phyloP scores from a whole-genome alignment of 2,888 invertebrate genomes.

The Calameuta filiformis region DNA sequence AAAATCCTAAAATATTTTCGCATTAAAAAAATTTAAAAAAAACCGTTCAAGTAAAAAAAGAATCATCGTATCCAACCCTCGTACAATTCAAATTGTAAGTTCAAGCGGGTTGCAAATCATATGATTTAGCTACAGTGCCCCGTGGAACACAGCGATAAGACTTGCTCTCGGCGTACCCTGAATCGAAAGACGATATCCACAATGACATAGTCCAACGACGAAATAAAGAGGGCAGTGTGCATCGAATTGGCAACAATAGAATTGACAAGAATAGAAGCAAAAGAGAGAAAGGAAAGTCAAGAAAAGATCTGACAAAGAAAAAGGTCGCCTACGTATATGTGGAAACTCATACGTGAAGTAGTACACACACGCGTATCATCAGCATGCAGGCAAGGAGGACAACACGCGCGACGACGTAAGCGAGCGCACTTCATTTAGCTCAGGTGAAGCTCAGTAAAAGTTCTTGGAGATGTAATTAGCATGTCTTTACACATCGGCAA shows the following conservation, averaged over 20 bases:
- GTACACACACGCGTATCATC: neutral
- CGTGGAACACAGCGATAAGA: neutral
- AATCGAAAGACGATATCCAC: neutral
- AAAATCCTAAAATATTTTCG: neutral
- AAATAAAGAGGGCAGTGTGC: neutral
- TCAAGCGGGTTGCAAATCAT: neutral
- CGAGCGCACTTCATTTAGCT: constrained; percentile 20
- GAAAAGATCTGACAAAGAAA: neutral
- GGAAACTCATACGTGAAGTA: neutral
- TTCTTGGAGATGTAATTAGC: constrained; percentile 63
- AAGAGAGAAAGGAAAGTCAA: constrained; percentile 23
- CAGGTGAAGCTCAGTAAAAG: constrained; percentile 22
- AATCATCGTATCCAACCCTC: neutral
- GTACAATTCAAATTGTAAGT: neutral
- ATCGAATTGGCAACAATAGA: neutral
- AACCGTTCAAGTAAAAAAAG: too few relatives aligned
- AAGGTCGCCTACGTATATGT: neutral
- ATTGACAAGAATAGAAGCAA: neutral
- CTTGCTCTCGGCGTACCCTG: neutral
- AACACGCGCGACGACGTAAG: constrained; percentile 12
- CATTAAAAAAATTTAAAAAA: neutral
- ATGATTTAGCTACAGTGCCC: neutral
- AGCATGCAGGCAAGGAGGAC: neutral
- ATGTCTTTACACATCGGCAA: constrained; percentile 54
- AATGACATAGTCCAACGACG: neutral